These are phyloP conservation scores for Anastrepha obliqua DNA, from an alignment of 1,140 invertebrate genomes.

Conservation along the genomic window DNA sequence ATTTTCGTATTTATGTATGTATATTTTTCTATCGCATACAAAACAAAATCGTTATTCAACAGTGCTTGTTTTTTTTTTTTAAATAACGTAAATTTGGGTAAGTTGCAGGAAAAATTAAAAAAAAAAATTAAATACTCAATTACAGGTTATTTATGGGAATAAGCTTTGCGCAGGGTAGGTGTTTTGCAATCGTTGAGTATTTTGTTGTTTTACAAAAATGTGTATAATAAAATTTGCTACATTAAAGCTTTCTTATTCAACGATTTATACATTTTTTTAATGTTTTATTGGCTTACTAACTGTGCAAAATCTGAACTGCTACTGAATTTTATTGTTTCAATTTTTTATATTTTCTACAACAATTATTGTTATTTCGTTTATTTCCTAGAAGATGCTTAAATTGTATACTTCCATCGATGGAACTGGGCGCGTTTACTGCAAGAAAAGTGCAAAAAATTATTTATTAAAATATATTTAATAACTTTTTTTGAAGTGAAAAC, in stretches of 20 bases:
- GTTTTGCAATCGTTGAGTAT: neutral
- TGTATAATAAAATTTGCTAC: slow-evolving; percentile 44
- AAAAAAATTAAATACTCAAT: neutral
- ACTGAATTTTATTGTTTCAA: slow-evolving; percentile 39
- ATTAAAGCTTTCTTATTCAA: slow-evolving; percentile 49
- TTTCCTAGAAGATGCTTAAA: slow-evolving; percentile 8
- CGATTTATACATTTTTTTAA: slow-evolving; percentile 13
- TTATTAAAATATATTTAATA: neutral
- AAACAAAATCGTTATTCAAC: neutral
- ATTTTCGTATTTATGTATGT: slow-evolving; percentile 2
- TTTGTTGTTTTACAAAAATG: slow-evolving; percentile 32
- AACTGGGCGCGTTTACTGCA: slow-evolving; percentile 29
- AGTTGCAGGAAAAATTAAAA: neutral
- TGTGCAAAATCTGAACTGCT: slow-evolving; percentile 49
- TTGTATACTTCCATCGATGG: slow-evolving; percentile 1
- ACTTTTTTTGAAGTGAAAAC: too few relatives aligned
- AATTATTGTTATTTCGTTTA: slow-evolving; percentile 31
- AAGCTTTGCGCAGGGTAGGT: neutral
- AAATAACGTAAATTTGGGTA: neutral
- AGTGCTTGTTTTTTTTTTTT: neutral
- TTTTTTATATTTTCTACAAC: neutral
- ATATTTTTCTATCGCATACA: neutral
- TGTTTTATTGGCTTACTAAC: slow-evolving; percentile 9
- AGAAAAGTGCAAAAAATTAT: neutral
- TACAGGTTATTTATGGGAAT: neutral